Conservation (phyloP, 2,797 vertebrate species). For the Crotalus adamanteus region DNA sequence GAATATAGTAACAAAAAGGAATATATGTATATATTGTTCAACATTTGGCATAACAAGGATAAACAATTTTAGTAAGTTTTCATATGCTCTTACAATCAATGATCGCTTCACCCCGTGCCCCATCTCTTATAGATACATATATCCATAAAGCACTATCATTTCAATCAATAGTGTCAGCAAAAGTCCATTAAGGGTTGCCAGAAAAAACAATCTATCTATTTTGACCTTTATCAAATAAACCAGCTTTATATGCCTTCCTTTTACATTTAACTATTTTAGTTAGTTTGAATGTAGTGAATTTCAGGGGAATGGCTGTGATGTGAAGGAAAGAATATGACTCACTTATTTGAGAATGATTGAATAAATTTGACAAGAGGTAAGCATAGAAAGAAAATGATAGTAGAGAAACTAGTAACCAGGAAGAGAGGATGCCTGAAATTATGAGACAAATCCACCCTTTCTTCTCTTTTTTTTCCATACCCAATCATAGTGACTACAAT, state of each 20-base stretch:
- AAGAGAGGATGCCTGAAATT: neutral
- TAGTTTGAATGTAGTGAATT: neutral
- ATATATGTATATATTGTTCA: neutral
- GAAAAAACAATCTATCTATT: neutral
- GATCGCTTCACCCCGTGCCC: neutral
- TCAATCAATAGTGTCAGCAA: neutral
- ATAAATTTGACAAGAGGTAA: neutral
- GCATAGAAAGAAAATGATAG: neutral
- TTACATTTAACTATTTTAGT: neutral
- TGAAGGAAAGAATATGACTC: neutral
- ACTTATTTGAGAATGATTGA: neutral
- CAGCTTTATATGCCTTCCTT: neutral
- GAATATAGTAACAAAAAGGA: neutral
- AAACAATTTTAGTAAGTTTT: neutral
- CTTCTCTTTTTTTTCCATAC: neutral
- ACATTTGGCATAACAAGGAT: neutral
- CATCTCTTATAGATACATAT: neutral
- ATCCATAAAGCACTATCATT: neutral
- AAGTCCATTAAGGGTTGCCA: neutral
- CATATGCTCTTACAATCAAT: neutral
- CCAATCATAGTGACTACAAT: neutral
- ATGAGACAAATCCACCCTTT: neutral
- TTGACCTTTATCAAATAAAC: neutral
- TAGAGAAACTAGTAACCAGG: neutral
- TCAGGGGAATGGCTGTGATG: neutral